Percentiles rank a stretch among this genome's conserved stretches.
Conservation (phyloP, 2,797 vertebrate species). For the Micropoecilia bifurca region DNA sequence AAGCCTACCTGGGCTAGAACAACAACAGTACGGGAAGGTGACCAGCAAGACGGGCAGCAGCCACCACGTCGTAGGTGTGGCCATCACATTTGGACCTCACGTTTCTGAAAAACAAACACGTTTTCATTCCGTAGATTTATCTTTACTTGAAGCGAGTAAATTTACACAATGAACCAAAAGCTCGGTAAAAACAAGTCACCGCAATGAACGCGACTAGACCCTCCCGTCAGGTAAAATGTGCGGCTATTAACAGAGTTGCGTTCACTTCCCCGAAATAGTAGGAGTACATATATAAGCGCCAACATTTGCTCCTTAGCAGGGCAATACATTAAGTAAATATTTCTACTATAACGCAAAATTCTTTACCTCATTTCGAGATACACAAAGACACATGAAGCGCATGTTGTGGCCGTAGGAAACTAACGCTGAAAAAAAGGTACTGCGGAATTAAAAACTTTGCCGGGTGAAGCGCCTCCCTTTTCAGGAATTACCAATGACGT, state of each 20-base stretch:
- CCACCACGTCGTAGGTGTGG: constrained; percentile 38
- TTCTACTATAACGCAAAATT: not conserved
- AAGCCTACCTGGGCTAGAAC: constrained; percentile 47
- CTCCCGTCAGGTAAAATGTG: not conserved
- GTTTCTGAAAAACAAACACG: constrained; percentile 32
- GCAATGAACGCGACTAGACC: not conserved
- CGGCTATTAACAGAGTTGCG: not conserved
- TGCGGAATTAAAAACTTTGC: not conserved
- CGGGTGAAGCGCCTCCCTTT: constrained; percentile 11
- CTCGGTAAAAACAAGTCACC: not conserved
- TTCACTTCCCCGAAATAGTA: not conserved
- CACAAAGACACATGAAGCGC: constrained; percentile 5
- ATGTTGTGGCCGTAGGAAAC: not conserved
- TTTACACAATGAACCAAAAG: not conserved
- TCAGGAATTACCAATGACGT: constrained; percentile 28
- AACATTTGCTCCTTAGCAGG: not conserved
- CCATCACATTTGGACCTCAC: constrained; percentile 61
- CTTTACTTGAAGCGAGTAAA: not conserved
- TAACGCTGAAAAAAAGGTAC: not conserved
- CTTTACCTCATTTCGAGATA: constrained; percentile 54
- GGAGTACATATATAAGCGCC: not conserved
- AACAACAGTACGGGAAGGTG: not conserved
- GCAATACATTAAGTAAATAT: not conserved
- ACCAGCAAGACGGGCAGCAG: constrained; percentile 57
- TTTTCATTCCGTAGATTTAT: not conserved